These are phyloP conservation scores for Erpornis zantholeuca DNA, from an alignment of 2,113 vertebrate genomes.

Conservation along the genomic window DNA sequence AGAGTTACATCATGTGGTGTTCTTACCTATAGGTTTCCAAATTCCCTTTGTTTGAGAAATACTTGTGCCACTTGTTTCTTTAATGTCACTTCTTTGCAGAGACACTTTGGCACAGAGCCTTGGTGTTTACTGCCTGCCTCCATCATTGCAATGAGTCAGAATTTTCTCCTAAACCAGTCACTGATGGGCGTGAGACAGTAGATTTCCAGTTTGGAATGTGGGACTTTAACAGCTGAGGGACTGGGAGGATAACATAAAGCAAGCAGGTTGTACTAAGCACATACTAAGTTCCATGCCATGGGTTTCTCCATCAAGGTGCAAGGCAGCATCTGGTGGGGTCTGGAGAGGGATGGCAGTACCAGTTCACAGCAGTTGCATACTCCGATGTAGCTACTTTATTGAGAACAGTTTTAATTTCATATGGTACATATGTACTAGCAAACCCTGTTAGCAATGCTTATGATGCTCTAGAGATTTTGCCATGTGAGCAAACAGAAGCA, in stretches of 20 bases:
- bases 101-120: background rate
- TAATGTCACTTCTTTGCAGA: background rate
- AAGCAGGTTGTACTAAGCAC: background rate
- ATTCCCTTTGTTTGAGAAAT: background rate
- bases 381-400: background rate
- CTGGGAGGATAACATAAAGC: background rate
- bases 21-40: background rate
- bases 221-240: background rate
- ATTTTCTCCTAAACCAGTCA: background rate
- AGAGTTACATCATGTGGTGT: background rate
- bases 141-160: background rate
- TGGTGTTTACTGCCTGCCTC: background rate
- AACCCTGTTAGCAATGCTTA: background rate
- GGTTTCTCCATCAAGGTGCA: background rate
- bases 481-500: conserved; percentile 1
- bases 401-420: conserved; percentile 8
- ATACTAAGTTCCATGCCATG: background rate
- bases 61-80: background rate
- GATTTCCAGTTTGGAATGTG: background rate
- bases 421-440: background rate
- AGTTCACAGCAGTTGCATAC: background rate
- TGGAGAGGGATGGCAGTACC: background rate
- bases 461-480: background rate
- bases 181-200: background rate
- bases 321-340: background rate